Base-by-base conservation (phyloP, 2,797 vertebrate genomes). In the Leucoraja ocellata region DNA sequence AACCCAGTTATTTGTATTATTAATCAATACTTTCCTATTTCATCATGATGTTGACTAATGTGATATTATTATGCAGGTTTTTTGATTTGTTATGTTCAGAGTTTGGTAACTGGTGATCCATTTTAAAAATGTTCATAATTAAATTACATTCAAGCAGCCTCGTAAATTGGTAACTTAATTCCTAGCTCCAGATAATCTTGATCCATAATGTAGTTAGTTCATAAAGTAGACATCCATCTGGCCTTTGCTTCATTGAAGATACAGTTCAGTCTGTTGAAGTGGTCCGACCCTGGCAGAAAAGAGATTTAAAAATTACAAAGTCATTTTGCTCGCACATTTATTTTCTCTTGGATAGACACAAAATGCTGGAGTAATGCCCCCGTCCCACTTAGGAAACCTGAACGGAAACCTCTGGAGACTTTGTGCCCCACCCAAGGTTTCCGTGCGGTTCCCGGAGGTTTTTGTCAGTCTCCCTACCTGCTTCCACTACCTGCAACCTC, bases 101-200 rank as follows among this genome's bases (percentile, higher is more conserved):
- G 83, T 86, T 86, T 63, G n/a, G n/a, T 84, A n/a, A 61, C 81
- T 23, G 11, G 23, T 61, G 61, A 84, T 84, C 68, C 61, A 65
- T 68, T 88, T 88, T 68, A 36, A 14, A 68, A n/a, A 18, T 88
- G 65, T 86, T 65, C 28, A 18, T 36, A 32, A 88, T 68, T 36
- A 68, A 46, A 68, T 18, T 32, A 68, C 39, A 68, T 65, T 68
- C 84, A 63, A 88, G 63, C 84, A 68, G 16, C 0, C 61, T 16
- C 16, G 2, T 88, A 65, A 65, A 65, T n/a, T 32, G 13, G 32
- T 16, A 68, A 8, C 58, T 16, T 36, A 65, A 88, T 68, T 32
- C 61, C 32, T 21, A 36, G 84, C 63, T 21, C 16, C 61, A 88
- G n/a, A 88, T 88, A 88, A 88, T n/a, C 84, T 88, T 88, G 84